Base-by-base conservation (phyloP, 2,797 vertebrate species). In the Channallabes apus region DNA sequence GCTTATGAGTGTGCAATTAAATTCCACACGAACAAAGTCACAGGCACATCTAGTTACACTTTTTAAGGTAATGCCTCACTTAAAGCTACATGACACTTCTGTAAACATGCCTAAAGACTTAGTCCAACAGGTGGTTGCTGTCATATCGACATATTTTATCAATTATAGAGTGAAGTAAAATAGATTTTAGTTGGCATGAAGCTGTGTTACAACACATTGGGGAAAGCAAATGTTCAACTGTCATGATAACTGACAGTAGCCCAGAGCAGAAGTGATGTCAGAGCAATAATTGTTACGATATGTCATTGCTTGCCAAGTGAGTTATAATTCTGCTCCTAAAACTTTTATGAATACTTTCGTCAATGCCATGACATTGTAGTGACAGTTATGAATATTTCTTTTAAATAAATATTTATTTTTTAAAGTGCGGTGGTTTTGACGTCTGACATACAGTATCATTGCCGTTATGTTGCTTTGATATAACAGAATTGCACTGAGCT, bases 311-410 rank as follows among this genome's bases (percentile, higher is more conserved):
- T 76, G 51, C 8, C 51, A 76, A 54, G 54, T 11, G 18, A 76
- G 54, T 18, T 58, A 56, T 58, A 58, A 76, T 32, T 58, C 17
- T 32, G 17, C 73, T 76, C 73, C 56, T 58, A 76, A 32, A 56
- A 5, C 5, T 32, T 58, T 58, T 32, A 58, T 32, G 27, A 76
- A 76, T 58, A 32, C 54, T 58, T 58, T 6, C 41, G 6, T 32
- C 27, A 75, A 56, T 54, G 15, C 46, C 24, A 54, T 54, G 72
- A 32, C 51, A 32, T 32, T 75, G 27, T 22, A 18, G 58, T 76
- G 27, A 76, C 73, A 22, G 27, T 58, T 22, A 22, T 76, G 54
- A 76, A 58, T 76, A 58, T 76, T 76, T 58, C 56, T 27, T 58
- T 29, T 56, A 61, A 61, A 59, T 78, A 35, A 76, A 58, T 76